Conservation (phyloP, 1,140 invertebrate genomes). For the Sitophilus oryzae region DNA sequence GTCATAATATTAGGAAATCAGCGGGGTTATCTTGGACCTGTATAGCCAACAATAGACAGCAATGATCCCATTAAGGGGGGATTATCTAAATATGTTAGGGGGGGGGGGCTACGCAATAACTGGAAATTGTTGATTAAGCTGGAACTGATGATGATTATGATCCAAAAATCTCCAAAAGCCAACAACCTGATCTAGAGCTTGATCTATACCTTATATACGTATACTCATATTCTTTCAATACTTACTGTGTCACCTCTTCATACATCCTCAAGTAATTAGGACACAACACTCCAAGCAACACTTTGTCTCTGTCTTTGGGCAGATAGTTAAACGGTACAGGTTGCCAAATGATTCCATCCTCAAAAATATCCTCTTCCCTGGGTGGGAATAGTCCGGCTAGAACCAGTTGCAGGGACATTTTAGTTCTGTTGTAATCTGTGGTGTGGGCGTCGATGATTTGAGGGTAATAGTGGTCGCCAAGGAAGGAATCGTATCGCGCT, state of each 20-base stretch:
- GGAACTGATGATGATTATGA: too few relatives aligned
- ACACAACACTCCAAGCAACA: slow-evolving; percentile 12
- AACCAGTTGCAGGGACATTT: slow-evolving; percentile 59
- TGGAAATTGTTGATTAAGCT: too few relatives aligned
- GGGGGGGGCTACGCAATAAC: too few relatives aligned
- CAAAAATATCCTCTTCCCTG: slow-evolving; percentile 59
- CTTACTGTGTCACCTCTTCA: slow-evolving; percentile 12
- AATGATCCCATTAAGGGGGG: too few relatives aligned
- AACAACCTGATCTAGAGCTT: too few relatives aligned
- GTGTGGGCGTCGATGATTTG: slow-evolving; percentile 20
- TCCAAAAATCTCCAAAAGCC: too few relatives aligned
- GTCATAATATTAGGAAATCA: too few relatives aligned
- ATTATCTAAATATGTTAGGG: too few relatives aligned
- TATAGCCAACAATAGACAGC: too few relatives aligned
- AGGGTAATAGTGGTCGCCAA: slow-evolving; percentile 55
- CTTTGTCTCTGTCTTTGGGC: slow-evolving; percentile 19
- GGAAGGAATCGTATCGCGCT: slow-evolving; percentile 53
- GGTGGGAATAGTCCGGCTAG: slow-evolving; percentile 80
- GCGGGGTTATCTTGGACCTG: too few relatives aligned
- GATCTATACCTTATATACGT: too few relatives aligned
- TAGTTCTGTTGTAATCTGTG: slow-evolving; percentile 50
- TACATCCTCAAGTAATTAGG: slow-evolving; percentile 16
- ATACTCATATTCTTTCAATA: too few relatives aligned
- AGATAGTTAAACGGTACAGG: slow-evolving; percentile 66
- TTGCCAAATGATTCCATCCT: slow-evolving; percentile 69